A percentile compares a stretch with the other conserved stretches of the same genome.
Conservation (phyloP, 2,797 vertebrate genomes). For the Sebastes vulpes region DNA sequence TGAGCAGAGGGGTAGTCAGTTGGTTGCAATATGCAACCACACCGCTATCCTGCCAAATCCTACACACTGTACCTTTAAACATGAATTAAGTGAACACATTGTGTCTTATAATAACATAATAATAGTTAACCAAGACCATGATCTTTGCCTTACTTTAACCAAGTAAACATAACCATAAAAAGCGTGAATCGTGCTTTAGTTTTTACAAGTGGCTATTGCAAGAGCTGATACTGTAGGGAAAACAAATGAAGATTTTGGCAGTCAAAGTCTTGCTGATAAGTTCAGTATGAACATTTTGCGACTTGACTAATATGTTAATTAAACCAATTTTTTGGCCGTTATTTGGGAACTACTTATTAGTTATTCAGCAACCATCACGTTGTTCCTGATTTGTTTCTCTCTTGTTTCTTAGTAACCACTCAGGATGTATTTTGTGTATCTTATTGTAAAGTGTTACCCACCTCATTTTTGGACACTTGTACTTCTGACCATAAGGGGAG, state of each 20-base stretch:
- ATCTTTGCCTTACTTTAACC: not conserved
- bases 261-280: not conserved
- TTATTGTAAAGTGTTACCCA: not conserved
- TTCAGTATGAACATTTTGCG: not conserved
- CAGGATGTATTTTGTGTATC: not conserved
- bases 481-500: not conserved
- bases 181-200: not conserved
- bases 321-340: not conserved
- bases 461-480: not conserved
- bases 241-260: not conserved
- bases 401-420: not conserved
- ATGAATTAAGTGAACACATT: not conserved
- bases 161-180: too few relatives aligned
- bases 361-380: not conserved
- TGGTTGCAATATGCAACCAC: too few relatives aligned
- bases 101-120: not conserved
- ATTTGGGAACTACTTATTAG: not conserved
- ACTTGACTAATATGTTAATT: too few relatives aligned
- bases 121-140: not conserved
- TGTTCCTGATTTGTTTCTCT: not conserved
- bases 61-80: not conserved
- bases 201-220: not conserved
- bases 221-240: not conserved
- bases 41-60: too few relatives aligned
- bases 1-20: too few relatives aligned